A percentile compares a stretch with the other conserved stretches of the same genome.
Conservation (phyloP, 2,113 vertebrate genomes). For the Ceratotherium simum region DNA sequence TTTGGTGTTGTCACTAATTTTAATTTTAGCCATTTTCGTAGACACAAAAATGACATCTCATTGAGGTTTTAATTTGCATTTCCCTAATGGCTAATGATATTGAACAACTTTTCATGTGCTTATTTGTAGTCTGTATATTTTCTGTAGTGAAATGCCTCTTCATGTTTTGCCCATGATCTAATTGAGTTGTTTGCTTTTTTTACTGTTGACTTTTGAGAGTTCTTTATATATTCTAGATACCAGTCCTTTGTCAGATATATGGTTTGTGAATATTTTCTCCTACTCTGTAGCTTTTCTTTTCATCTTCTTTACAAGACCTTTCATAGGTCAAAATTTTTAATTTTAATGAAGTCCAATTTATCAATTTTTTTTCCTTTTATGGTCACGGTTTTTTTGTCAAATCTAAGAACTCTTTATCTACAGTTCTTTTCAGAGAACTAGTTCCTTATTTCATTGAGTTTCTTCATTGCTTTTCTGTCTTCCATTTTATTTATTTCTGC, state of each 20-base stretch:
- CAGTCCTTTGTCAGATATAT: neutral
- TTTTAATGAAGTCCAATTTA: neutral
- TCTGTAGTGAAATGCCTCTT: neutral
- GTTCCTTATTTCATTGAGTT: neutral
- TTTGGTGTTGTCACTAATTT: neutral
- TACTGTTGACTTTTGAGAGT: neutral
- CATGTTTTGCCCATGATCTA: neutral
- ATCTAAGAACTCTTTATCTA: neutral
- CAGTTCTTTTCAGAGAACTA: neutral
- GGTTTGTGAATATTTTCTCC: neutral
- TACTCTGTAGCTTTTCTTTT: neutral
- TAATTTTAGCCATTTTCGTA: neutral
- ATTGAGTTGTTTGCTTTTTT: neutral
- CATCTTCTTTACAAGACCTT: neutral
- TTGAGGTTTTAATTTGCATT: neutral
- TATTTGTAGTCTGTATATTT: neutral
- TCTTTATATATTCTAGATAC: neutral
- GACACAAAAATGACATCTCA: neutral
- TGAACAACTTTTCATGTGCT: neutral
- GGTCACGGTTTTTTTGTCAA: neutral
- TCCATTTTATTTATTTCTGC: neutral
- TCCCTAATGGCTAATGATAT: neutral
- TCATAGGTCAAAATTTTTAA: neutral
- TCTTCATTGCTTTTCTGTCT: conserved; percentile 2
- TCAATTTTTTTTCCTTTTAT: neutral